Conservation (phyloP, 2,888 invertebrate genomes). For the Drosophila hamatofila region DNA sequence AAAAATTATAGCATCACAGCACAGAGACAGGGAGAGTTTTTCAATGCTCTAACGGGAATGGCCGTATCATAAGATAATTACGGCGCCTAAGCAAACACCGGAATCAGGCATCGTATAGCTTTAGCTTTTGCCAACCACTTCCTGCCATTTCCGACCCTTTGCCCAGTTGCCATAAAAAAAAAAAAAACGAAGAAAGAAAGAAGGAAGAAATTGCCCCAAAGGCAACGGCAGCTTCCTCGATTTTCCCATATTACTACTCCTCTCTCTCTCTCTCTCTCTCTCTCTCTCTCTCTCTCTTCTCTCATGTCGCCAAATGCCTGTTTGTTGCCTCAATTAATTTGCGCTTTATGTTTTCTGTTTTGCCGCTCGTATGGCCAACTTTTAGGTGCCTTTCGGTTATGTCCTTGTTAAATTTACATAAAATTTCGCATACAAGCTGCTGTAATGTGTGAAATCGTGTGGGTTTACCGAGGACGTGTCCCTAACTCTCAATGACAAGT, state of each 20-base stretch:
- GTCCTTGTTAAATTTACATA: constrained; percentile 76
- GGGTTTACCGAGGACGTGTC: constrained; percentile 13
- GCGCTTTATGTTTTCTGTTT: constrained; percentile 68
- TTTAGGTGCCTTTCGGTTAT: constrained; percentile 55
- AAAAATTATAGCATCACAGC: constrained; percentile 24
- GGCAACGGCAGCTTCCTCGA: constrained; percentile 38
- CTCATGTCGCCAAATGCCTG: constrained; percentile 21
- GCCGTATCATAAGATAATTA: constrained; percentile 51
- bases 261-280: background rate
- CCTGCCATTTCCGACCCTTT: constrained; percentile 70
- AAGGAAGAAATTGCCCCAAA: constrained; percentile 30
- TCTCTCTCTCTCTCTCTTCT: background rate
- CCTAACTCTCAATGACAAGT: constrained; percentile 20
- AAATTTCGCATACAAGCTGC: constrained; percentile 36
- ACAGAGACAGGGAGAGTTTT: constrained; percentile 10
- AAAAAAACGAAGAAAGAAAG: constrained; percentile 20
- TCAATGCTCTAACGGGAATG: constrained; percentile 1
- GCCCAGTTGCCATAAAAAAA: constrained; percentile 47
- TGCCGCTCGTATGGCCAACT: constrained; percentile 51
- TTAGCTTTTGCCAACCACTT: constrained; percentile 47
- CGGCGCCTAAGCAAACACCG: constrained; percentile 54
- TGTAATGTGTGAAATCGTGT: constrained; percentile 46
- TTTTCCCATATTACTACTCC: constrained; percentile 33
- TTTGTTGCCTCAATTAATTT: constrained; percentile 74
- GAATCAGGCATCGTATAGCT: constrained; percentile 51